Evolutionary conservation across 2,113 vertebrate genomes (phyloP).

Genomic region (Anarhynchus alexandrinus): DNA sequence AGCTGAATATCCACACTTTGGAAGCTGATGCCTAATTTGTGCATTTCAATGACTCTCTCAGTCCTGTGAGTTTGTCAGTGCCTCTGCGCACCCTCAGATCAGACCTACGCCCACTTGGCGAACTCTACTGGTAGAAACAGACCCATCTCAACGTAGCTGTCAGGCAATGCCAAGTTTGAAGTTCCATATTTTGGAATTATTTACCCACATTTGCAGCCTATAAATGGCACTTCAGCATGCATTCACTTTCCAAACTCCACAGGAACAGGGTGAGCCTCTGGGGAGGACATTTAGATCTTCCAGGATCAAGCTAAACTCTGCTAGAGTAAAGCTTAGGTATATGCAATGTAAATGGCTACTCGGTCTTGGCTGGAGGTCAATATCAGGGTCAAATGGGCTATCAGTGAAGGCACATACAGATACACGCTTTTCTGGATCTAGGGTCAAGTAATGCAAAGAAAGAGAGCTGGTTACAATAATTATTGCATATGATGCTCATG

Average conservation of each 20-base stretch:
- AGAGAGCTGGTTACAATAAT: background rate
- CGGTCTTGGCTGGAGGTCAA: background rate
- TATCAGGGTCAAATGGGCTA: background rate
- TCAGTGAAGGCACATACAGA: background rate
- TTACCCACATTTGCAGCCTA: background rate
- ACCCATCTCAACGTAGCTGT: background rate
- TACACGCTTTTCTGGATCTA: background rate
- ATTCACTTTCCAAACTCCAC: background rate
- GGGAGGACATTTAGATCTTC: background rate
- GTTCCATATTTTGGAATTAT: background rate
- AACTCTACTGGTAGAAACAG: background rate
- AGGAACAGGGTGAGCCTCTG: background rate
- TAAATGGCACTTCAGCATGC: background rate
- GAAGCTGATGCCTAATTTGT: background rate
- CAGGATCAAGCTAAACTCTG: background rate
- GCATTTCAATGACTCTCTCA: background rate
- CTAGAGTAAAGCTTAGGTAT: background rate
- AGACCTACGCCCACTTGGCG: background rate
- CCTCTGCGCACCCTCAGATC: background rate
- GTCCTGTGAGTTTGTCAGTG: background rate
- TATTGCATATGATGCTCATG: background rate
- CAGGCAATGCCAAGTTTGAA: background rate
- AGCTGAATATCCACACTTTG: background rate
- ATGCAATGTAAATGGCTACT: background rate
- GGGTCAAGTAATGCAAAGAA: background rate